Percentiles rank a stretch among this genome's conserved stretches.
Evolutionary conservation across 2,113 vertebrate species (phyloP).

Genomic region (Oostethus manadensis): DNA sequence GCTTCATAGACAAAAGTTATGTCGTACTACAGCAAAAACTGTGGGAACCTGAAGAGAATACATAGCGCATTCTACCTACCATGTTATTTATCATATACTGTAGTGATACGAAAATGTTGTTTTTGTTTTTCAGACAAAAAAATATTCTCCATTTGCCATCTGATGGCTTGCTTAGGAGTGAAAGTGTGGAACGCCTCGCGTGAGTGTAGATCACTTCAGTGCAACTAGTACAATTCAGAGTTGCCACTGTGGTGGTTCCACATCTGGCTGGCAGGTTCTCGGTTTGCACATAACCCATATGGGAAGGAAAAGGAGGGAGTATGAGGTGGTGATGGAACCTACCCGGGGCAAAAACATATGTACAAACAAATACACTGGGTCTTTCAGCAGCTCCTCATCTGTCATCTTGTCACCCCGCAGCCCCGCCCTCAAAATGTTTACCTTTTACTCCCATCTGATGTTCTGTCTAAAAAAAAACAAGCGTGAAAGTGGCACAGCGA

Average conservation of each 20-base stretch:
- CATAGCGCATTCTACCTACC: too few species aligned
- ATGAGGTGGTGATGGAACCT: conserved; percentile 29
- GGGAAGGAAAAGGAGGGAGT: conserved; percentile 12
- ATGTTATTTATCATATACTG: not conserved
- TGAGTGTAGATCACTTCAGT: conserved; percentile 29
- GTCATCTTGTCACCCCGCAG: conserved; percentile 38
- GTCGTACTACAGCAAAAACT: too few species aligned
- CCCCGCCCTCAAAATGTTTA: conserved; percentile 40
- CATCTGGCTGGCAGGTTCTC: conserved; percentile 60
- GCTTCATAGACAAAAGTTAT: too few species aligned
- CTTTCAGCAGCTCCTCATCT: conserved; percentile 47
- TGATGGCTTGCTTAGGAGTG: conserved; percentile 30
- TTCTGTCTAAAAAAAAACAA: conserved; percentile 18
- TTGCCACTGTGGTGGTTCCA: conserved; percentile 48
- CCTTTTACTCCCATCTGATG: conserved; percentile 39
- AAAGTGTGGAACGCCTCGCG: conserved; percentile 20
- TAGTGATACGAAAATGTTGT: not conserved
- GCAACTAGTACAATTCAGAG: conserved; percentile 38
- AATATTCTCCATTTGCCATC: not conserved
- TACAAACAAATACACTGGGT: conserved; percentile 14
- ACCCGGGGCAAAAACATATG: conserved; percentile 19
- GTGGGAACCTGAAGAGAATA: too few species aligned
- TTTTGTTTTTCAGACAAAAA: not conserved
- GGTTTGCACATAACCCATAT: conserved; percentile 26
- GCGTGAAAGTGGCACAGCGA: conserved; percentile 31